phyloP scores from a whole-genome alignment of 1,140 invertebrate species.

The Stratiolaelaps scimitus region DNA sequence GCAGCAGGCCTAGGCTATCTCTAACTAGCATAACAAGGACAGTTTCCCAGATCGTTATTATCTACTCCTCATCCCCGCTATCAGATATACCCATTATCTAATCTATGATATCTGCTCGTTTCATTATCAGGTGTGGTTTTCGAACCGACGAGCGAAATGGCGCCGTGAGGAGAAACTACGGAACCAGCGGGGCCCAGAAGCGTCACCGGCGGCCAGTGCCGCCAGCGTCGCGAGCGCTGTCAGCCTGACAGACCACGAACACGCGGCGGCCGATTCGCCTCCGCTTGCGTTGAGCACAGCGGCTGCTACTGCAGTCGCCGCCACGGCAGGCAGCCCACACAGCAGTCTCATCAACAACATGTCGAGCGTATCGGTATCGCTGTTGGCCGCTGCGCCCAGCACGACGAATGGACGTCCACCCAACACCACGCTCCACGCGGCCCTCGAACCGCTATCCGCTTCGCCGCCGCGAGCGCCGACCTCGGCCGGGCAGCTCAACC shows the following conservation, averaged over 20 bases:
- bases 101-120: too few species aligned
- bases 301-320: too few species aligned
- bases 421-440: background rate
- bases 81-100: too few species aligned
- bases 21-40: too few species aligned
- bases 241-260: conserved; percentile 3
- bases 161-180: conserved; percentile 89
- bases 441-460: conserved; percentile 19
- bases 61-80: too few species aligned
- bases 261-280: conserved; percentile 21
- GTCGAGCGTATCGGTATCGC: too few species aligned
- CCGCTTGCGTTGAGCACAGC: conserved; percentile 11
- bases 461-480: background rate
- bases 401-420: background rate
- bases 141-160: conserved; percentile 95
- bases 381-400: background rate
- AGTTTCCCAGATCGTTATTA: too few species aligned
- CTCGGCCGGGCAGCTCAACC: conserved; percentile 12
- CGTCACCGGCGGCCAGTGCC: conserved; percentile 32
- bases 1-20: too few species aligned
- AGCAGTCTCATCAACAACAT: too few species aligned
- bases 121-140: conserved; percentile 78
- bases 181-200: conserved; percentile 53
- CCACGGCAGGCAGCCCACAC: too few species aligned
- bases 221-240: conserved; percentile 30